Evolutionary conservation across 2,113 vertebrate species (phyloP).

Genomic region (Danionella cerebrum): DNA sequence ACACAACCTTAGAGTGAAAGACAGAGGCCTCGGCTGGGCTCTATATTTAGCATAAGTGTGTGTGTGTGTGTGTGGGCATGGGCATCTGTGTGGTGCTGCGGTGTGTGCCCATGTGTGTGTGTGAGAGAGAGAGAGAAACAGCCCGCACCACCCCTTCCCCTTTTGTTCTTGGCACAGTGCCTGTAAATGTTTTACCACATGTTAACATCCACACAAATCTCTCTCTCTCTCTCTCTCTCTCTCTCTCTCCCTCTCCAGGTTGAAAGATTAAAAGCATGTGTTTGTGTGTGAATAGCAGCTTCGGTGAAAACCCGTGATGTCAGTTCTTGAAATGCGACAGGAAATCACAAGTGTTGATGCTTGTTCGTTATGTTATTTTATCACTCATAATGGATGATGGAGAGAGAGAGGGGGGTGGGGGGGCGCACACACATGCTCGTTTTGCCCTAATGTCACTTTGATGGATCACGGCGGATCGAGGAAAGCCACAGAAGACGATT

Average conservation of each 20-base stretch:
- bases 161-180: conserved; percentile 30
- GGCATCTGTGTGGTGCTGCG: not conserved
- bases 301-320: conserved; percentile 36
- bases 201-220: conserved; percentile 33
- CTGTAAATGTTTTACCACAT: conserved; percentile 41
- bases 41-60: conserved; percentile 29
- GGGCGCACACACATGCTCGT: not conserved
- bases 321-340: conserved; percentile 13
- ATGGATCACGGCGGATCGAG: not conserved
- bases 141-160: conserved; percentile 15
- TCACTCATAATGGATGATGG: conserved; percentile 5
- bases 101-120: not conserved
- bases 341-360: no score
- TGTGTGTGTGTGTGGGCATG: not conserved
- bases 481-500: conserved; percentile 1
- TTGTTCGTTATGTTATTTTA: no score
- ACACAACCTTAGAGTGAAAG: conserved; percentile 19
- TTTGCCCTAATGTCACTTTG: conserved; percentile 2
- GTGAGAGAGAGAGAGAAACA: not conserved
- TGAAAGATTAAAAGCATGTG: conserved; percentile 5
- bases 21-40: conserved; percentile 10
- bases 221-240: not conserved
- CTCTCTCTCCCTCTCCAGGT: not conserved
- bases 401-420: no score
- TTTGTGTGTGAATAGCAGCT: not conserved